A percentile compares a stretch with the other conserved stretches of the same genome.
Evolutionary conservation across 2,113 vertebrate species (phyloP).

Genomic region (Candoia aspera): DNA sequence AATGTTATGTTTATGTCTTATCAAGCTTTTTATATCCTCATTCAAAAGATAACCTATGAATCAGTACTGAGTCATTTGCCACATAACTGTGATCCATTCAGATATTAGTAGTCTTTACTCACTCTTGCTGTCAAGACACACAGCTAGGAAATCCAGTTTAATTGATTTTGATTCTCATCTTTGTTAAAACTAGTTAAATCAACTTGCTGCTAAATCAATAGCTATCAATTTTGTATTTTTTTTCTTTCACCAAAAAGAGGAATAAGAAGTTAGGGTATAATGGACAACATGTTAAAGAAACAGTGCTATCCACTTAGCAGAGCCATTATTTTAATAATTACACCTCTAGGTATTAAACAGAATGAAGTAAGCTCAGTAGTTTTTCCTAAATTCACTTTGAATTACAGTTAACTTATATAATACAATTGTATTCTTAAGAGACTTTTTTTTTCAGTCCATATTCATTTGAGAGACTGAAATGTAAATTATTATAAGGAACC

Average conservation of each 20-base stretch:
- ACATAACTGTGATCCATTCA: not conserved
- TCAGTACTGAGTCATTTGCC: not conserved
- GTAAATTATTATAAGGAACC: conserved; percentile 60
- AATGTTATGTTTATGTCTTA: not conserved
- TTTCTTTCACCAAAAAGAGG: conserved; percentile 35
- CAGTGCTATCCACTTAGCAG: conserved; percentile 60
- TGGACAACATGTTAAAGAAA: conserved; percentile 55
- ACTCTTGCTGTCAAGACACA: conserved; percentile 12
- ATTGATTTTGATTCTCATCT: conserved; percentile 53
- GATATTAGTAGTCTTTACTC: not conserved
- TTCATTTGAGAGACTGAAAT: conserved; percentile 65
- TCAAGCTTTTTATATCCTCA: not conserved
- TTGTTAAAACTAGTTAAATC: conserved; percentile 35
- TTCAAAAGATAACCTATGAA: not conserved
- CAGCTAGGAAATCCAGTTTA: conserved; percentile 33
- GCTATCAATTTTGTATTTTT: conserved; percentile 23
- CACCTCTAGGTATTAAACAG: conserved; percentile 56
- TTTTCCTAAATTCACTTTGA: conserved; percentile 65
- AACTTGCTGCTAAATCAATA: conserved; percentile 40
- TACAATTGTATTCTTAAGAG: conserved; percentile 65
- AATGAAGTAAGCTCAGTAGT: conserved; percentile 60
- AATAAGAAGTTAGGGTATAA: conserved; percentile 31
- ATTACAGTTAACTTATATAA: conserved; percentile 62
- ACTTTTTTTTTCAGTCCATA: conserved; percentile 61
- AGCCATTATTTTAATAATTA: conserved; percentile 62